Evolutionary conservation across 2,888 invertebrate species (phyloP).

Genomic region (Halocaridina rubra): DNA sequence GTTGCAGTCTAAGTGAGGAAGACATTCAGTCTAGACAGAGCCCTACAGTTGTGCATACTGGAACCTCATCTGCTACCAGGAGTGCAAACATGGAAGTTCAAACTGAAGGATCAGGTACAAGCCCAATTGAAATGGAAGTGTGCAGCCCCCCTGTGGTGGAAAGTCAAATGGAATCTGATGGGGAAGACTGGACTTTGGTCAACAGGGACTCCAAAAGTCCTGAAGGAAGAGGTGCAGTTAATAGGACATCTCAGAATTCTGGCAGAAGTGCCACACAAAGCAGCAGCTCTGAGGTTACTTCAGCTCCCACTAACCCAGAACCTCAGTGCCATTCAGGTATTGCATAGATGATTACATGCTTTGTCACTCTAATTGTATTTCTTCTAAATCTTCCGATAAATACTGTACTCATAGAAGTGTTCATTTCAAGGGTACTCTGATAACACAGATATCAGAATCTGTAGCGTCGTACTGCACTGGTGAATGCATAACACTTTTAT

Average conservation of each 20-base stretch:
- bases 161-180: constrained; percentile 1
- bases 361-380: no score
- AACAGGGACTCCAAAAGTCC: constrained; percentile 5
- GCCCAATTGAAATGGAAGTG: constrained; percentile 23
- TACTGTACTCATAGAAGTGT: no score
- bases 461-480: no score
- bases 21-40: background rate
- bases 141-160: constrained; percentile 16
- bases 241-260: no score
- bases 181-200: constrained; percentile 47
- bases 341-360: no score
- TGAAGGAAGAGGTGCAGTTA: background rate
- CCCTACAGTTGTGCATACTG: background rate
- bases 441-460: no score
- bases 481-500: no score
- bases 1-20: constrained; percentile 40
- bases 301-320: constrained; percentile 2
- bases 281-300: background rate
- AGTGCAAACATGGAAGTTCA: constrained; percentile 47
- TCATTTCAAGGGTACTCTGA: no score
- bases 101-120: background rate
- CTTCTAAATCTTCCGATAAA: no score
- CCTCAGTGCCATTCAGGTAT: constrained; percentile 26
- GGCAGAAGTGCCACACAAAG: background rate
- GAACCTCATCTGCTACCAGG: background rate